These are phyloP conservation scores for Drosophila yooni DNA, from an alignment of 2,888 invertebrate genomes.

Conservation along the genomic window DNA sequence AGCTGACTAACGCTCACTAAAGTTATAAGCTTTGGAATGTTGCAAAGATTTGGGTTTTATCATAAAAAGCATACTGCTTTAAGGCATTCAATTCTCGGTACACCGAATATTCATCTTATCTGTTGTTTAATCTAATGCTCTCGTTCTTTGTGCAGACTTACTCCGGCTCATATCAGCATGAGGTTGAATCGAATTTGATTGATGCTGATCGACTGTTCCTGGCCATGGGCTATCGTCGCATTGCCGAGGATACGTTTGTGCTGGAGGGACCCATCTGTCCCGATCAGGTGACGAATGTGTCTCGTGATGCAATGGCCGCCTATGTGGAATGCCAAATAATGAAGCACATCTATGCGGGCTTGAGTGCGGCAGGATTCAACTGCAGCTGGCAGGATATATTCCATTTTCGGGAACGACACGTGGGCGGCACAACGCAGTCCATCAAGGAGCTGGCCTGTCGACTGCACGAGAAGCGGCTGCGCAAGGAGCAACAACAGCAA, in stretches of 20 bases:
- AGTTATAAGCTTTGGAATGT: background rate
- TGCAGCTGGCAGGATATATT: constrained; percentile 89
- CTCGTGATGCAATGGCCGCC: constrained; percentile 93
- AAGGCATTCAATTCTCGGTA: background rate
- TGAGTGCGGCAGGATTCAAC: constrained; percentile 86
- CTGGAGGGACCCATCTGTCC: constrained; percentile 92
- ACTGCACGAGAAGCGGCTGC: constrained; percentile 78
- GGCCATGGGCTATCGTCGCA: constrained; percentile 92
- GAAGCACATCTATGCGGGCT: constrained; percentile 90
- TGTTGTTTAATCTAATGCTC: background rate
- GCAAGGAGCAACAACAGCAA: constrained; percentile 75
- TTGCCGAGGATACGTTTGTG: constrained; percentile 86
- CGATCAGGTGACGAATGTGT: constrained; percentile 91
- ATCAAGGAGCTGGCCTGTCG: constrained; percentile 81
- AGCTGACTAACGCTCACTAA: background rate
- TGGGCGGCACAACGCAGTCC: constrained; percentile 80
- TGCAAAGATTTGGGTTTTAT: background rate
- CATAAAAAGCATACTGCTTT: background rate
- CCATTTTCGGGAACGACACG: constrained; percentile 82
- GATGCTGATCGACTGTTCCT: constrained; percentile 92
- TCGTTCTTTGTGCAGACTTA: constrained; percentile 87
- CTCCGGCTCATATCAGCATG: constrained; percentile 94
- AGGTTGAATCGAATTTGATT: constrained; percentile 92
- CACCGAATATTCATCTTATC: background rate
- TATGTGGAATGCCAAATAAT: constrained; percentile 95